phyloP scores from a whole-genome alignment of 2,113 vertebrate genomes.

The Sprattus sprattus region DNA sequence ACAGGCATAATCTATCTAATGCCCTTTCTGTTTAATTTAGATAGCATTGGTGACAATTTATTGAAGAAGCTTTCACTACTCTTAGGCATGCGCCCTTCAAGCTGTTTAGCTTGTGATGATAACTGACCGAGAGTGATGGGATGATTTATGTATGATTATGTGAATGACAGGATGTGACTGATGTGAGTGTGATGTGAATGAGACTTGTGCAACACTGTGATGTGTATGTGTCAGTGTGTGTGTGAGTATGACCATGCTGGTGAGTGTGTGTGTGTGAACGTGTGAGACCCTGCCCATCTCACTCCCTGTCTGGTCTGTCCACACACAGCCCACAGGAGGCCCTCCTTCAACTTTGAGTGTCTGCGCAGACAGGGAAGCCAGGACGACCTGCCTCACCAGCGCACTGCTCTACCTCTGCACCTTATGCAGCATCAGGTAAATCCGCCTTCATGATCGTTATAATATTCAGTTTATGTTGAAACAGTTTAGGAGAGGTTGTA shows the following conservation, averaged over 20 bases:
- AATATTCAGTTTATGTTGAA: no score
- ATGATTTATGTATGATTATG: not conserved
- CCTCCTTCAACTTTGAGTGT: conserved; percentile 99
- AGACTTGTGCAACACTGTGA: no score
- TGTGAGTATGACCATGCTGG: not conserved
- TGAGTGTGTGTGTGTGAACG: not conserved
- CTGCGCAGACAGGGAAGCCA: conserved; percentile 93
- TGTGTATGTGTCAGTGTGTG: not conserved
- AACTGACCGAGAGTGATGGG: not conserved
- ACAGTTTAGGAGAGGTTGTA: no score
- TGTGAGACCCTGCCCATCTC: not conserved
- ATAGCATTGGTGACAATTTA: no score
- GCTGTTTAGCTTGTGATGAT: not conserved
- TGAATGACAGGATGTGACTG: not conserved
- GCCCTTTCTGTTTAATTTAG: no score
- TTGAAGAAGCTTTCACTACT: not conserved
- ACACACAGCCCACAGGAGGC: conserved; percentile 82
- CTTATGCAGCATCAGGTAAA: conserved; percentile 98
- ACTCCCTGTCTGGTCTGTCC: not conserved
- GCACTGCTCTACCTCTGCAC: conserved; percentile 91
- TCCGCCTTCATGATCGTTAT: no score
- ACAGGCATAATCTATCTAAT: no score
- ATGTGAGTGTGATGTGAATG: no score
- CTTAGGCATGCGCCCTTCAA: not conserved
- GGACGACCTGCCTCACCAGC: conserved; percentile 86